Evolutionary conservation across 2,888 invertebrate species (phyloP), one percentile per base, ranked within the genome.

Genomic region (Hylaea fasciaria): DNA sequence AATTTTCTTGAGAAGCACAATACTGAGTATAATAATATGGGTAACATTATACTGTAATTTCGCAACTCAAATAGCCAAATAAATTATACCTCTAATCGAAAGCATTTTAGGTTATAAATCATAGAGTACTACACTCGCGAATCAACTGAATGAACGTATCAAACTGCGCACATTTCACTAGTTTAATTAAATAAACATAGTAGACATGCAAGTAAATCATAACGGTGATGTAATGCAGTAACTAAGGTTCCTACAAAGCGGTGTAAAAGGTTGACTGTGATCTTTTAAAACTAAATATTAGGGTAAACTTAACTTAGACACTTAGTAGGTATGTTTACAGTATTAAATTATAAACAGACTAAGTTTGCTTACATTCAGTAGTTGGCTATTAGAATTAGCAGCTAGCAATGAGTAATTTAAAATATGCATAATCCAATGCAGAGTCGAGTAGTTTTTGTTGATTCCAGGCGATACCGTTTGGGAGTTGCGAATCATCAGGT

Each of bases 61-160:
- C 49, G 14, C 16, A 49, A 40, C 40, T n/a, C n/a, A n/a, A n/a
- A 28, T 9, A 12, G 40, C 46, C 44, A 37, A 49, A 61, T 56
- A 61, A 56, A 51, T 61, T 48, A 51, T 46, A 10, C 35, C 35
- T n/a, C 14, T 13, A 54, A 46, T 51, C 29, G 16, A 52, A 49
- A 59, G 52, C 52, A 53, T 61, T 52, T 52, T 10, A 9, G 14
- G 61, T 32, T 40, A 61, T 62, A 62, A 62, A 62, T 57, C 17
- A 13, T 16, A 29, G 17, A 56, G 56, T 53, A 52, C 44, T 57
- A 35, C 55, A 51, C 53, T 50, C 50, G 16, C 32, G 50, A 50
- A 28, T 29, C 32, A 37, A 48, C 58, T 45, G 45, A 55, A 55
- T 51, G 57, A 48, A 52, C 47, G 37, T 40, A 57, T 62, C 47